A percentile compares a stretch with the other conserved stretches of the same genome.
Evolutionary conservation across 1,140 invertebrate species (phyloP).

Genomic region (Leptinotarsa texana): DNA sequence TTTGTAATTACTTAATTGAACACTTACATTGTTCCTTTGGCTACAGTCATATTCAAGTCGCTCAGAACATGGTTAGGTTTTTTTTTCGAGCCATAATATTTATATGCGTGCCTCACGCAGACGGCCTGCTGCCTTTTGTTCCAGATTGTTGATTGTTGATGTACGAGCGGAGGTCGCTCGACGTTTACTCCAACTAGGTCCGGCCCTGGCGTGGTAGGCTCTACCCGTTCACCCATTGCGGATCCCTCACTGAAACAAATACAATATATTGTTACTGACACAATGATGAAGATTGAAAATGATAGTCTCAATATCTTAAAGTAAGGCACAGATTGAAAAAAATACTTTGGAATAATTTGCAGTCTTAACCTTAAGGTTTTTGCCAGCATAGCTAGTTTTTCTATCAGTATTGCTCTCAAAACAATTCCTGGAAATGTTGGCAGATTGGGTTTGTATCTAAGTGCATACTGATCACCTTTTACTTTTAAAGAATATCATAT

Average conservation of each 20-base stretch:
- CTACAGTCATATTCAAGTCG: conserved; percentile 87
- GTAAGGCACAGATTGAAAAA: no score
- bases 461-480: no score
- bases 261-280: not conserved
- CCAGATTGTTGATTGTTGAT: conserved; percentile 74
- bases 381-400: no score
- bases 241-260: conserved; percentile 49
- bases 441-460: no score
- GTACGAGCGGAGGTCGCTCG: conserved; percentile 46
- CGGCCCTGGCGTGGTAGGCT: conserved; percentile 48
- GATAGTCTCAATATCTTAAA: no score
- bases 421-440: no score
- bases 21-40: conserved; percentile 88
- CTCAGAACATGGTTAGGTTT: conserved; percentile 85
- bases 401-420: no score
- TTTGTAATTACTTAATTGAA: no score
- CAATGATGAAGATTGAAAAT: no score
- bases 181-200: conserved; percentile 53
- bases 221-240: conserved; percentile 51
- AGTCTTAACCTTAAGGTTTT: no score
- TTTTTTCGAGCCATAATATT: conserved; percentile 81
- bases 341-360: no score
- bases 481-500: no score
- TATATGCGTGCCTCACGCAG: conserved; percentile 78
- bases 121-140: conserved; percentile 77